A percentile compares a stretch with the other conserved stretches of the same genome.
Conservation (phyloP, 2,888 invertebrate genomes). For the Drosophila fungiperda region DNA sequence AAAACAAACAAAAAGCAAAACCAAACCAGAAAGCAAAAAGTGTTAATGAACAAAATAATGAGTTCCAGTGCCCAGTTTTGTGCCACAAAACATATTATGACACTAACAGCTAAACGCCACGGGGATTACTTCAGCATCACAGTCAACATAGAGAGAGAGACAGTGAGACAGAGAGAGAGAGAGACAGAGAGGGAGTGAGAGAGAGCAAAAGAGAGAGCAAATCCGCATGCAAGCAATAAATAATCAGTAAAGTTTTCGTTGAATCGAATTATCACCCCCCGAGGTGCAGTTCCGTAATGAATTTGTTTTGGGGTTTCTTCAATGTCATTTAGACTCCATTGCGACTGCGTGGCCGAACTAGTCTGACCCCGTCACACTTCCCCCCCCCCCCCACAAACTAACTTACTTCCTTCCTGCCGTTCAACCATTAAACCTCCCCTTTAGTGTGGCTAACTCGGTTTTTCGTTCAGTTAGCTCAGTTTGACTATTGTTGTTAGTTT, state of each 20-base stretch:
- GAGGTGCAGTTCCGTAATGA: conserved; percentile 80
- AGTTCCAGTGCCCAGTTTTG: conserved; percentile 75
- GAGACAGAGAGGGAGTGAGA: conserved; percentile 5
- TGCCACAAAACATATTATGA: conserved; percentile 78
- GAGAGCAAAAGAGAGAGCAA: conserved; percentile 14
- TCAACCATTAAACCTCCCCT: background rate
- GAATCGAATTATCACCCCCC: conserved; percentile 81
- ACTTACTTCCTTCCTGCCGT: conserved; percentile 3
- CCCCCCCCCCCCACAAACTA: background rate
- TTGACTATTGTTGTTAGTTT: conserved; percentile 32
- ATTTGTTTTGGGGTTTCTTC: conserved; percentile 77
- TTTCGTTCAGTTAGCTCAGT: conserved; percentile 65
- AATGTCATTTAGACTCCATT: conserved; percentile 67
- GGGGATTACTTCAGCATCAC: conserved; percentile 58
- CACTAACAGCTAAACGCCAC: conserved; percentile 76
- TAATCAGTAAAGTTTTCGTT: conserved; percentile 80
- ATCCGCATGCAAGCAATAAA: conserved; percentile 72
- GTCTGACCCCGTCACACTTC: background rate
- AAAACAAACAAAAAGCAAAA: conserved; percentile 22
- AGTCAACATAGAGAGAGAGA: conserved; percentile 1
- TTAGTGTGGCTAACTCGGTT: conserved; percentile 51
- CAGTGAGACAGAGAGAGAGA: conserved; percentile 3
- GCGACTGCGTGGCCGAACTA: conserved; percentile 75
- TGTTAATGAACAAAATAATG: conserved; percentile 79
- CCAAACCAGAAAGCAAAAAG: conserved; percentile 58